Base-by-base conservation (phyloP, 2,113 vertebrate species). In the Synchiropus splendidus region DNA sequence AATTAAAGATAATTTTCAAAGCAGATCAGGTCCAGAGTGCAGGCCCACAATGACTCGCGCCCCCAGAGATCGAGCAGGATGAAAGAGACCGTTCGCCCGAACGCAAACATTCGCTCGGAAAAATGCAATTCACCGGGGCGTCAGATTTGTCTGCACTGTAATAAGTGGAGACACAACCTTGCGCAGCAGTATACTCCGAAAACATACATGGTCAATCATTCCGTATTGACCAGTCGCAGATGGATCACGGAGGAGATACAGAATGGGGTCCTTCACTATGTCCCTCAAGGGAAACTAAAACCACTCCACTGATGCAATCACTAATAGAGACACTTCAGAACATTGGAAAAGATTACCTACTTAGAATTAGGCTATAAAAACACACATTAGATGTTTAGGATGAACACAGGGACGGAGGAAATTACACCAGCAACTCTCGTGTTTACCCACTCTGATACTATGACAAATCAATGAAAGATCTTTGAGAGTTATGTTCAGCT, bases 1-100 rank as follows among this genome's bases (percentile, higher is more conserved):
- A 82, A 84, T 84, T 83, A 83, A 60, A 38, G 45, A 45, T 69
- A 61, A 73, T 79, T 82, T 81, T 84, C 80, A 83, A 84, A 83
- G 79, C 49, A 34, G 70, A 64, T 72, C 70, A 72, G 39, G 61
- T 57, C 71, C 35, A 69, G 64, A 70, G 75, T 70, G 66, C 58
- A 46, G 60, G 73, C 78, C 74, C 76, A 71, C 59, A 48, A 62
- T 64, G 70, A 77, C 75, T 74, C 67, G 48, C 56, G 59, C 60
- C 77, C 58, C 62, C 12, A 16, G 60, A 61, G 74, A 74, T 1
- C 11, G 42, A 34, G 52, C 52, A 33, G 58, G 74, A 84, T 84
- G 71, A 84, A 80, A 84, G 77, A 59, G 60, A 60, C 69, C 51
- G n/a, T n/a, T 62, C 40, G 48, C 34, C 59, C 37, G 40, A 39